A percentile compares a stretch with the other conserved stretches of the same genome.
These are phyloP conservation scores for Xylocampa areola DNA, from an alignment of 2,888 invertebrate genomes.

Conservation along the genomic window DNA sequence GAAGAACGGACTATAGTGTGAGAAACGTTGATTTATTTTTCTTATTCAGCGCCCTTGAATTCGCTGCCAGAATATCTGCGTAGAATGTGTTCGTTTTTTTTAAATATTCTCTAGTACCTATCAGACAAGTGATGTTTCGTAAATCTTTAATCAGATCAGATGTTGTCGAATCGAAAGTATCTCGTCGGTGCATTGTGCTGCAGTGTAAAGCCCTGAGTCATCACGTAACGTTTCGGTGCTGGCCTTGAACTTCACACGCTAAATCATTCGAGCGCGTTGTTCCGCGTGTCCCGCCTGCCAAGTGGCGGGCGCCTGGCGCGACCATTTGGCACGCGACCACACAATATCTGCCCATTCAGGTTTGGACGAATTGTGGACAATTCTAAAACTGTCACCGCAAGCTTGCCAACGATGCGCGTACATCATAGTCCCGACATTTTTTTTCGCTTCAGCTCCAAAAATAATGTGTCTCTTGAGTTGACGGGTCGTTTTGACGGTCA, in stretches of 20 bases:
- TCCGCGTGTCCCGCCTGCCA: conserved; percentile 42
- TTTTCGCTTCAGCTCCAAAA: conserved; percentile 30
- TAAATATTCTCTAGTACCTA: conserved; percentile 5
- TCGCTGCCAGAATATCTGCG: conserved; percentile 29
- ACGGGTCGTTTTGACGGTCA: conserved; percentile 21
- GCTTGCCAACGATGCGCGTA: conserved; percentile 62
- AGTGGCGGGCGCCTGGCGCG: conserved; percentile 54
- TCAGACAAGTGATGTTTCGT: too few species aligned
- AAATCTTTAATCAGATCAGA: not conserved
- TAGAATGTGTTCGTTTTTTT: conserved; percentile 14
- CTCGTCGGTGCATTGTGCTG: conserved; percentile 15
- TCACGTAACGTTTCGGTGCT: conserved; percentile 21
- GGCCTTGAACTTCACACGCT: conserved; percentile 52
- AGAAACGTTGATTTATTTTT: conserved; percentile 36
- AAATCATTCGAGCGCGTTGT: conserved; percentile 36
- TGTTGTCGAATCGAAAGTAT: not conserved
- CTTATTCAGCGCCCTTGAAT: conserved; percentile 38
- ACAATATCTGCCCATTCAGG: conserved; percentile 60
- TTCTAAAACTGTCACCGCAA: conserved; percentile 63
- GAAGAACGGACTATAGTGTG: conserved; percentile 24
- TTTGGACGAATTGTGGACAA: conserved; percentile 59
- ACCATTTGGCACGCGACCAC: conserved; percentile 60
- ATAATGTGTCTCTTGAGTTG: conserved; percentile 19
- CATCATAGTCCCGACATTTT: conserved; percentile 39
- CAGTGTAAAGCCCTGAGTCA: conserved; percentile 32